Evolutionary conservation across 2,113 vertebrate genomes (phyloP), one percentile per base, ranked within the genome.

Genomic region (Toxostoma redivivum): DNA sequence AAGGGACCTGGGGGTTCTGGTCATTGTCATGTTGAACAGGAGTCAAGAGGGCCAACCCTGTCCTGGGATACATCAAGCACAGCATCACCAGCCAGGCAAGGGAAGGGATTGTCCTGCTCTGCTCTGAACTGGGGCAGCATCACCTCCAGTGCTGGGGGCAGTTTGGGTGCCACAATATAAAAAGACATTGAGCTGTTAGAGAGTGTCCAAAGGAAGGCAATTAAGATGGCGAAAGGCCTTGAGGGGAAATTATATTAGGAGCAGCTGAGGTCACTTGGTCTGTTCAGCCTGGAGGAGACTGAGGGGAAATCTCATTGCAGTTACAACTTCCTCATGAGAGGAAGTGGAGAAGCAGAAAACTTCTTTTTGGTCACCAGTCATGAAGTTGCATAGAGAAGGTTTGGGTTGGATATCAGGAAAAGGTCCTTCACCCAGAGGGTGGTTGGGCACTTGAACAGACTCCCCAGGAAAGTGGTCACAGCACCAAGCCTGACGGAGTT

Each of bases 61-160:
- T 40, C 45, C 23, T 66, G 45, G 4, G 15, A 16, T 0, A 1
- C 38, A 67, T 25, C 61, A 47, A 53, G 28, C 4, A n/a, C 61
- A 81, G 38, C 45, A 58, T 11, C 0, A 0, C 5, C 51, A 66
- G 20, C 23, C 0, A 0, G 20, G 30, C 20, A 23, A 40, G 28
- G 38, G 38, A 40, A n/a, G 16, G 11, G 28, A 53, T 60, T 81
- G 38, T 60, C 11, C 45, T 0, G 0, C 37, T n/a, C 37, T 73
- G 19, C n/a, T 53, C 69, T 88, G 60, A 4, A 0, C 23, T 60
- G 60, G 6, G 5, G 19, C 1, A 0, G 28, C 53, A 33, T 60
- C 38, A 21, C 19, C 19, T 65, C 0, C 0, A 73, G 23, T 81
- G 5, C 15, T 38, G 12, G 10, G 48, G 15, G 5, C 15, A 44